Evolutionary conservation across 2,888 invertebrate species (phyloP).

Genomic region (Piscicola geometra): DNA sequence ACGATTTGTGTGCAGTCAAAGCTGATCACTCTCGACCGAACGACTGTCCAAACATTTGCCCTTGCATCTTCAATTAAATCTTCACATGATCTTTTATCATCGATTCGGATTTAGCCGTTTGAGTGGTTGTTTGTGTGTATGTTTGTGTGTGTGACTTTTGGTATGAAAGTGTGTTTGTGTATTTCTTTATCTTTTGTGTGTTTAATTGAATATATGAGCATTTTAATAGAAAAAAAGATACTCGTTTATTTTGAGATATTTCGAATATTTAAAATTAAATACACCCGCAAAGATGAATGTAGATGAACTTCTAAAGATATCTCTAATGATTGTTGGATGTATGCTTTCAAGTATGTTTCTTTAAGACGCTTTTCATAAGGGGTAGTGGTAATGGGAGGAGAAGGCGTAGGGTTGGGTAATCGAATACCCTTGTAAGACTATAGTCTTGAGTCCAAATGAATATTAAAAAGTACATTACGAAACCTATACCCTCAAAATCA

Average conservation of each 20-base stretch:
- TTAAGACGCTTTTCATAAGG: not conserved
- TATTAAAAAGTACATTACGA: too few relatives aligned
- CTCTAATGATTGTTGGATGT: not conserved
- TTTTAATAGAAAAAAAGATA: not conserved
- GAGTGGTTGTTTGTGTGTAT: too few relatives aligned
- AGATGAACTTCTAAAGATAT: too few relatives aligned
- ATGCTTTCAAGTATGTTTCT: not conserved
- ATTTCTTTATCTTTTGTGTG: not conserved
- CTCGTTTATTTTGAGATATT: too few relatives aligned
- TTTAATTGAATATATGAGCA: not conserved
- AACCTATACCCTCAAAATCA: not conserved
- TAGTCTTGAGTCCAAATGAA: too few relatives aligned
- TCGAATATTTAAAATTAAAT: not conserved
- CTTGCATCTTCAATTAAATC: too few relatives aligned
- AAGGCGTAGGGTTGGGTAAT: not conserved
- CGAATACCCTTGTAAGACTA: slow-evolving; percentile 1
- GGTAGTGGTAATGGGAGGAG: not conserved
- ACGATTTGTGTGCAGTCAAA: too few relatives aligned
- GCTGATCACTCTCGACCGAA: too few relatives aligned
- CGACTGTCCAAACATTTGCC: too few relatives aligned
- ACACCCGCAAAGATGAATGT: too few relatives aligned
- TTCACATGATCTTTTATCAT: too few relatives aligned
- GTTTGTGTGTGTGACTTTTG: slow-evolving; percentile 8
- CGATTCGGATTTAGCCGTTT: too few relatives aligned
- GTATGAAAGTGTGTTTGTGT: not conserved